These are phyloP conservation scores for Caenorhabditis afra DNA, from an alignment of 2,888 invertebrate species.

Conservation along the genomic window DNA sequence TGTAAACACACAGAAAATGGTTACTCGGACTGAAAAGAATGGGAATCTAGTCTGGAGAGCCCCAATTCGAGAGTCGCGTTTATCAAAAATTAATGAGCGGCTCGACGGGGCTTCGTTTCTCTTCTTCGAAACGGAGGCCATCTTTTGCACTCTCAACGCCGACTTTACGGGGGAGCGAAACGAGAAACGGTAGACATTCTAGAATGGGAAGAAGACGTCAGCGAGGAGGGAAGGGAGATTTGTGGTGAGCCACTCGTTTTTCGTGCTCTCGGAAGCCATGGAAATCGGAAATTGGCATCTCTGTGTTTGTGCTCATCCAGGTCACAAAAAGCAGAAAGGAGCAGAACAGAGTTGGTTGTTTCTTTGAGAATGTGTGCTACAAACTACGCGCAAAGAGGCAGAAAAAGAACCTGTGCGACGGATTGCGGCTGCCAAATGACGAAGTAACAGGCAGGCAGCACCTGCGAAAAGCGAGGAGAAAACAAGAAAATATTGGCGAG, in stretches of 20 bases:
- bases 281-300: too few relatives aligned
- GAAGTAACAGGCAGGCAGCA: constrained; percentile 23
- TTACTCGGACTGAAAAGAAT: constrained; percentile 31
- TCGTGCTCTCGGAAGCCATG: too few relatives aligned
- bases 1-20: constrained; percentile 38
- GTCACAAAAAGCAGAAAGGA: constrained; percentile 41
- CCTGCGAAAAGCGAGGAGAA: constrained; percentile 18
- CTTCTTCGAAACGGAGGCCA: constrained; percentile 32
- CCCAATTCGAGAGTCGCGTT: constrained; percentile 3
- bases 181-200: not conserved
- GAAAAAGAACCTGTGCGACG: constrained; percentile 35
- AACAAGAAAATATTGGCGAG: constrained; percentile 53
- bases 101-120: constrained; percentile 19
- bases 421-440: constrained; percentile 21
- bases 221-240: not conserved
- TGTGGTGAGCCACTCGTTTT: too few relatives aligned
- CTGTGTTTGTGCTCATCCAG: constrained; percentile 8
- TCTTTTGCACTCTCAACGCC: constrained; percentile 23
- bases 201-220: not conserved
- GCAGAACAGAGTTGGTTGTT: constrained; percentile 15
- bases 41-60: constrained; percentile 19
- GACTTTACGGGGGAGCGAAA: constrained; percentile 11
- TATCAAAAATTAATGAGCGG: constrained; percentile 45
- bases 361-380: constrained; percentile 14
- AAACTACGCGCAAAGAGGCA: constrained; percentile 23